These are phyloP conservation scores for Melanargia galathea DNA, from an alignment of 2,888 invertebrate genomes.

Conservation along the genomic window DNA sequence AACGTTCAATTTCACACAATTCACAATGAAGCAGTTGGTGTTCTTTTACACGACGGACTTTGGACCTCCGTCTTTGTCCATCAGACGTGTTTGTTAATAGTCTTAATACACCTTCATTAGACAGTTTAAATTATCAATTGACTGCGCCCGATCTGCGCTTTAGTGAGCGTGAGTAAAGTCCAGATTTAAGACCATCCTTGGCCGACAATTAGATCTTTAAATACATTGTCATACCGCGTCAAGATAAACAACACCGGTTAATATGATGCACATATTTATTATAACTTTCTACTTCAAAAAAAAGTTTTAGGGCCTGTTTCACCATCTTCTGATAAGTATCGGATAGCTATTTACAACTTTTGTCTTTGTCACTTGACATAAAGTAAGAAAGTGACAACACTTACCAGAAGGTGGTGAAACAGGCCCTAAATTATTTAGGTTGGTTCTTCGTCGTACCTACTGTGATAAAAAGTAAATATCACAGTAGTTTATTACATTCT, in stretches of 20 bases:
- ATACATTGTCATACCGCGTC: conserved; percentile 31
- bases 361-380: no score
- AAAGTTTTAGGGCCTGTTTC: no score
- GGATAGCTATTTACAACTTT: no score
- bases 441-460: no score
- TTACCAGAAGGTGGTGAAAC: no score
- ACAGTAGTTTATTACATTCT: no score
- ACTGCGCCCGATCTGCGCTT: conserved; percentile 40
- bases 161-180: conserved; percentile 41
- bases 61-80: conserved; percentile 4
- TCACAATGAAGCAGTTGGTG: not conserved
- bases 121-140: conserved; percentile 49
- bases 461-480: no score
- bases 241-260: conserved; percentile 3
- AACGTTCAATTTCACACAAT: not conserved
- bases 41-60: conserved; percentile 4
- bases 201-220: conserved; percentile 40
- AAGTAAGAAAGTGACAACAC: no score
- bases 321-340: no score
- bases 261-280: no score
- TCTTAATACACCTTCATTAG: conserved; percentile 29
- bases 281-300: conserved; percentile 10
- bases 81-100: conserved; percentile 29
- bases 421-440: no score
- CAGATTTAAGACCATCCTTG: conserved; percentile 42